Evolutionary conservation across 2,113 vertebrate genomes (phyloP).

Genomic region (Prionailurus viverrinus): DNA sequence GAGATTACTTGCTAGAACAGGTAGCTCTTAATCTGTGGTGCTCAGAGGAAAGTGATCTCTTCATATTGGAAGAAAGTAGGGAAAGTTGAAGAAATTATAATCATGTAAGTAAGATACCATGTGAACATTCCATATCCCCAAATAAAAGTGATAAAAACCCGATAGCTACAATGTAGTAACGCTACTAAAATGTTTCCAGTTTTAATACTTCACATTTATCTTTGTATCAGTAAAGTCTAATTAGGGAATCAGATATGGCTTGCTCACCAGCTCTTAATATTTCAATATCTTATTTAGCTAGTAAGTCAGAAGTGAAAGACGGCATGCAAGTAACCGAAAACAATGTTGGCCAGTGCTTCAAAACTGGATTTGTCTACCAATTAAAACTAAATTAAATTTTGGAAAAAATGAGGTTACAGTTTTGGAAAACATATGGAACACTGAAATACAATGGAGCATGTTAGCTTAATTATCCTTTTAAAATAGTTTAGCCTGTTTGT

Average conservation of each 20-base stretch:
- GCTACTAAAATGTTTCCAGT: background rate
- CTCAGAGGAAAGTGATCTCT: background rate
- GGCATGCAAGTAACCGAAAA: background rate
- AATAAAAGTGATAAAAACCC: slow-evolving; percentile 27
- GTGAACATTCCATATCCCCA: background rate
- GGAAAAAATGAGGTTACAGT: slow-evolving; percentile 46
- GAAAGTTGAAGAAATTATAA: background rate
- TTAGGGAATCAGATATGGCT: background rate
- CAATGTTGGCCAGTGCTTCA: background rate
- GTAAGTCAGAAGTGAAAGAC: background rate
- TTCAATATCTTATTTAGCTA: slow-evolving; percentile 13
- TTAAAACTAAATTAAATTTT: slow-evolving; percentile 27
- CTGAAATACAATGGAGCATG: background rate
- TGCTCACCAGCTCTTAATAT: background rate
- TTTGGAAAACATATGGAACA: slow-evolving; percentile 55
- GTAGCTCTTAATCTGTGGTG: background rate
- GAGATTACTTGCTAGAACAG: background rate
- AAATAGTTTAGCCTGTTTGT: background rate
- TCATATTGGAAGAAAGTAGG: background rate
- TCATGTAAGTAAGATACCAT: background rate
- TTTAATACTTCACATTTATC: background rate
- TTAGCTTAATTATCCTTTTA: background rate
- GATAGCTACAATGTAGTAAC: background rate
- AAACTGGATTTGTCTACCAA: background rate
- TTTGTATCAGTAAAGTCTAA: background rate